Evolutionary conservation across 2,888 invertebrate species (phyloP).

Genomic region (Athalia rosae): DNA sequence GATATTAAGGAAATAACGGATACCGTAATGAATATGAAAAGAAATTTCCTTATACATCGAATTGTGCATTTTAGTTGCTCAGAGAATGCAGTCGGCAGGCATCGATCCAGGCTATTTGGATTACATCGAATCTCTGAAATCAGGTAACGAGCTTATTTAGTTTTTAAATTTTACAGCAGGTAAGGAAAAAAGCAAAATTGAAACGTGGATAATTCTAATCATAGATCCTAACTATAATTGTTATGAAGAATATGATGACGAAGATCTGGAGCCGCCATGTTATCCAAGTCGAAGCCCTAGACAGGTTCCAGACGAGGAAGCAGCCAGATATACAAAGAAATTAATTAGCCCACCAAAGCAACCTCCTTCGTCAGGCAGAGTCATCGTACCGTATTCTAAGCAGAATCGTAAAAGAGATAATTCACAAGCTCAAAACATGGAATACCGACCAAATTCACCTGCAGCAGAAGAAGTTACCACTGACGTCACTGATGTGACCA

Average conservation of each 20-base stretch:
- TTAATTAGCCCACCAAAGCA: constrained; percentile 8
- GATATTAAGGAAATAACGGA: no score
- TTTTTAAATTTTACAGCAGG: not conserved
- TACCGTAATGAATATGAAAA: not conserved
- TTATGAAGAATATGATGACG: constrained; percentile 10
- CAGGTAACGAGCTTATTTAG: not conserved
- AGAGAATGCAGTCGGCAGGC: not conserved
- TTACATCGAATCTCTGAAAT: not conserved
- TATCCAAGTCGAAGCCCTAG: not conserved
- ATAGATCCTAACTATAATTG: not conserved
- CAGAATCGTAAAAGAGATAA: not conserved
- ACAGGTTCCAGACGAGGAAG: not conserved
- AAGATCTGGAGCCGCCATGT: not conserved
- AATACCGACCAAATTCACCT: no score
- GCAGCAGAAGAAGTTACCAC: no score
- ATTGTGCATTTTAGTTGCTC: not conserved
- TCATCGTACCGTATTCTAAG: not conserved
- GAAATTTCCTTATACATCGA: not conserved
- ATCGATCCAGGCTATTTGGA: constrained; percentile 3
- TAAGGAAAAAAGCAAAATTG: not conserved
- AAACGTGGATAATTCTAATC: not conserved
- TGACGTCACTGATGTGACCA: no score
- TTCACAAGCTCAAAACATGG: no score
- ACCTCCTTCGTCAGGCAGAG: not conserved
- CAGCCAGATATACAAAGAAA: not conserved